Evolutionary conservation across 2,888 invertebrate species (phyloP).

Genomic region (Deroplatys truncata): DNA sequence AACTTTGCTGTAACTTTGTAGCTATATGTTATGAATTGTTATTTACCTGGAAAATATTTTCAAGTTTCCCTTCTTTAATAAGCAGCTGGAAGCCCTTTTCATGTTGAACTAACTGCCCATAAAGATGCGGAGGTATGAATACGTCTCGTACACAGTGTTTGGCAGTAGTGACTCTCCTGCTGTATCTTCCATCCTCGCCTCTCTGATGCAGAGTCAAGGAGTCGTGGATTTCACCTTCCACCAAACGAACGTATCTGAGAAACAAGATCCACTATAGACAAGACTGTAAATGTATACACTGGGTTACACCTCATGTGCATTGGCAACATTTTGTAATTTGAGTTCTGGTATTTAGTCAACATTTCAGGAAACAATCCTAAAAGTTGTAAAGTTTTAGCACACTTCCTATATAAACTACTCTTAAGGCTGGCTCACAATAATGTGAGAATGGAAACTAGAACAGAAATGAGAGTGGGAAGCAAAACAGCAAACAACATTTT

Average conservation of each 20-base stretch:
- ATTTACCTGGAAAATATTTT: conserved; percentile 45
- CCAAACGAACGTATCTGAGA: conserved; percentile 73
- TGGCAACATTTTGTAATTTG: no score
- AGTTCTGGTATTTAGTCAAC: background rate
- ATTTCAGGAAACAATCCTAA: background rate
- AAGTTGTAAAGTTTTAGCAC: background rate
- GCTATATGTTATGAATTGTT: no score
- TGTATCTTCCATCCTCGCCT: conserved; percentile 72
- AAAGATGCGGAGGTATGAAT: conserved; percentile 70
- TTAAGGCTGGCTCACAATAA: no score
- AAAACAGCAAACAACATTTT: no score
- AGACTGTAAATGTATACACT: no score
- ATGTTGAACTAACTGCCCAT: conserved; percentile 77
- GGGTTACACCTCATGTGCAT: no score
- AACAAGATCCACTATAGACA: conserved; percentile 1
- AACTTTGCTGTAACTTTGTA: no score
- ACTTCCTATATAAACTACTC: background rate
- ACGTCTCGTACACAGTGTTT: conserved; percentile 43
- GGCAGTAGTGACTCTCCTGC: conserved; percentile 57
- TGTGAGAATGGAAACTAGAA: no score
- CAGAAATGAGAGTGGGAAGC: no score
- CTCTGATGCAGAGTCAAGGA: conserved; percentile 79
- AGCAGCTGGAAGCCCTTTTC: conserved; percentile 55
- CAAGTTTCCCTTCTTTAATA: conserved; percentile 50
- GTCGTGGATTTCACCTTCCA: conserved; percentile 86